A percentile compares a stretch with the other conserved stretches of the same genome.
phyloP scores from a whole-genome alignment of 2,888 invertebrate species.

The Nymphalis urticae region DNA sequence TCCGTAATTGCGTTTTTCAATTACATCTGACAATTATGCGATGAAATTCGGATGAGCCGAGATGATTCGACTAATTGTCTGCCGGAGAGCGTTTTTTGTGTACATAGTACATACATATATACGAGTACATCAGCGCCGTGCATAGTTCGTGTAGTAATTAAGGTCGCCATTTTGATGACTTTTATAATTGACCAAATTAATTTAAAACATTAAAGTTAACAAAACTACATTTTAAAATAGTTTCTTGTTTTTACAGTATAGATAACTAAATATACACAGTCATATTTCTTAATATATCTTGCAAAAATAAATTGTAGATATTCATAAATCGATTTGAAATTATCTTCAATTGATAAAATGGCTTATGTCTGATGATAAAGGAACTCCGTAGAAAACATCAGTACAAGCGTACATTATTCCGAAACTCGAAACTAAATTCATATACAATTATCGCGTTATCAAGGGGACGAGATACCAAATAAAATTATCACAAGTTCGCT shows the following conservation, averaged over 20 bases:
- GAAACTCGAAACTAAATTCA: slow-evolving; percentile 49
- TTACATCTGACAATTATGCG: slow-evolving; percentile 79
- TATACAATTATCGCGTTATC: slow-evolving; percentile 62
- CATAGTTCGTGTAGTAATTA: slow-evolving; percentile 28
- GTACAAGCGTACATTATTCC: slow-evolving; percentile 33
- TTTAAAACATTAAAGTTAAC: not conserved
- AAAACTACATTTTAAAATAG: not conserved
- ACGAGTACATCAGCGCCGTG: slow-evolving; percentile 24
- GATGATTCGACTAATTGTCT: slow-evolving; percentile 67
- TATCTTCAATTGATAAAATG: too few relatives aligned
- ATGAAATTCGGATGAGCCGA: slow-evolving; percentile 70
- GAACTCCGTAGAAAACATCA: not conserved
- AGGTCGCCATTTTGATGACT: slow-evolving; percentile 26
- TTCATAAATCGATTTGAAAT: too few relatives aligned
- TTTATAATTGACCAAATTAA: slow-evolving; percentile 14
- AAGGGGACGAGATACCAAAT: slow-evolving; percentile 55
- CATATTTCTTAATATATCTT: too few relatives aligned
- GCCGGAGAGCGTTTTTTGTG: slow-evolving; percentile 43
- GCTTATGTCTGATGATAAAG: not conserved
- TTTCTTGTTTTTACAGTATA: too few relatives aligned
- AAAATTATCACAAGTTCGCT: slow-evolving; percentile 61
- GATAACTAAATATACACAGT: too few relatives aligned
- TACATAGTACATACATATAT: slow-evolving; percentile 21
- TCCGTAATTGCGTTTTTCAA: slow-evolving; percentile 80
- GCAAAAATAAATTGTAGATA: too few relatives aligned